Evolutionary conservation across 2,888 invertebrate species (phyloP), one percentile per base, ranked within the genome.

Genomic region (Eledona agricola): DNA sequence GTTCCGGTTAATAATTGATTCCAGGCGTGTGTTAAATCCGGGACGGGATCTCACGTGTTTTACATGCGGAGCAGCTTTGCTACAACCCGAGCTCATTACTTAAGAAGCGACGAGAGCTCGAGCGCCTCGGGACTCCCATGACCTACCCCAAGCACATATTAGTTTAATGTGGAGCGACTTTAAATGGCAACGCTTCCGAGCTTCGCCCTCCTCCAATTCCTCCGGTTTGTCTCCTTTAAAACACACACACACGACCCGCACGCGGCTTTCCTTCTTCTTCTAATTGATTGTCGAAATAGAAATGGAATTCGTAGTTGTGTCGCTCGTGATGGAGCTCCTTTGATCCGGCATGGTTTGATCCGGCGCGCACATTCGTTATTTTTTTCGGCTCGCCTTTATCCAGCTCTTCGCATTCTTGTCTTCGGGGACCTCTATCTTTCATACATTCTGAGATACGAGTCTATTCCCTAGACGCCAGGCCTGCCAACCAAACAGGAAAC

Each of bases 341-440:
- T 75, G 73, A 72, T 72, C 71, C 71, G 64, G 67, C 71, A 72
- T 67, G 61, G 55, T 62, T 59, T 57, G 57, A 63, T 65, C 64
- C 66, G 64, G 51, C 55, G 64, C 67, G 65, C 67, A 72, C 70
- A 72, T 73, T 72, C 71, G 72, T 73, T 73, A 72, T 72, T 71
- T 70, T 72, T 71, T 37, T 35, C 34, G 10, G 19, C 28, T 62
- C 69, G 70, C 69, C 68, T 72, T 71, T 72, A 69, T 70, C 62
- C 67, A 58, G 67, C 68, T 68, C 66, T 73, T 73, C 73, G 72
- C 73, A 72, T 73, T 72, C 73, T 71, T 72, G 72, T 74, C 74
- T 73, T 70, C 64, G 61, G 74, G 74, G 73, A 73, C 72, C 69
- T 70, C 70, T 69, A 74, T 74, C 72, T 72, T 74, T 74, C 74